phyloP scores from a whole-genome alignment of 2,797 vertebrate species.

The Centroberyx gerrardi region DNA sequence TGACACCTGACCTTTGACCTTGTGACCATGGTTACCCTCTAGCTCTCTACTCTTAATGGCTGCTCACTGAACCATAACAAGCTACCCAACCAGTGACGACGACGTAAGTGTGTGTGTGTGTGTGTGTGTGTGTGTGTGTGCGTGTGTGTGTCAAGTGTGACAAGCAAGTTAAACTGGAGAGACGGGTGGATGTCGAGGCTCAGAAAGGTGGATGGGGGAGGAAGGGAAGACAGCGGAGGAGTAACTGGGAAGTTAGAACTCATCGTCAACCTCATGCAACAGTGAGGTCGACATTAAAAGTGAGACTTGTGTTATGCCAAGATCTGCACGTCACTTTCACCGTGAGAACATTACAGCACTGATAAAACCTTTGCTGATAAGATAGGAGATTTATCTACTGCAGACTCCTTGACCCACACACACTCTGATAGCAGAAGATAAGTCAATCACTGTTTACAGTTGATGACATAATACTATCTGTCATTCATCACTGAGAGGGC shows the following conservation, averaged over 20 bases:
- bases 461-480: conserved; percentile 24
- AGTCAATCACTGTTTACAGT: conserved; percentile 16
- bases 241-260: background rate
- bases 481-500: conserved; percentile 31
- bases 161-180: background rate
- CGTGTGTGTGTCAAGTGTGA: conserved; percentile 4
- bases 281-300: conserved; percentile 2
- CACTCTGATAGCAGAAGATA: conserved; percentile 32
- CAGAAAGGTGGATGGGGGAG: conserved; percentile 35
- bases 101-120: conserved; percentile 32
- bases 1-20: conserved; percentile 71
- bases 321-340: conserved; percentile 23
- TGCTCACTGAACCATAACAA: conserved; percentile 33
- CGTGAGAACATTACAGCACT: conserved; percentile 7
- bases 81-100: conserved; percentile 39
- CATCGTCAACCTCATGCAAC: background rate
- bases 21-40: conserved; percentile 43
- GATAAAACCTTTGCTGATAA: conserved; percentile 50
- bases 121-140: conserved; percentile 12
- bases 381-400: conserved; percentile 23
- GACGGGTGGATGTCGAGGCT: conserved; percentile 7
- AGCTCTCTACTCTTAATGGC: conserved; percentile 40
- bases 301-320: background rate
- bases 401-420: conserved; percentile 39
- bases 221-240: conserved; percentile 6